Conservation (phyloP, 2,797 vertebrate species). For the Sebastes cheni region DNA sequence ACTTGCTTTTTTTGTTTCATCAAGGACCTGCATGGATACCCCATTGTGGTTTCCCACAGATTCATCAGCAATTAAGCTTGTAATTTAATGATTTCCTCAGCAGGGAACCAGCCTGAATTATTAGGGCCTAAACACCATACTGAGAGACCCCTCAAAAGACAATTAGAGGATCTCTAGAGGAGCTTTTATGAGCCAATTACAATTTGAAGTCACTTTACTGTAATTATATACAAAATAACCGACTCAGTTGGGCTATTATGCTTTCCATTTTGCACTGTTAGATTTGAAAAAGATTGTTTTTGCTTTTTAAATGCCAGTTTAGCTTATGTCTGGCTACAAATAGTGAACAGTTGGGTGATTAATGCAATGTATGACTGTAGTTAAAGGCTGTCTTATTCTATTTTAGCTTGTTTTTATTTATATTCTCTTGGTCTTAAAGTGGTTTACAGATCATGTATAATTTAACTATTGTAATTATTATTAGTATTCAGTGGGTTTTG, state of each 20-base stretch:
- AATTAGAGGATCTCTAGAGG: slow-evolving; percentile 45
- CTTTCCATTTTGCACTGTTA: neutral
- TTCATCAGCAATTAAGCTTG: slow-evolving; percentile 15
- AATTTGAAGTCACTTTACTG: slow-evolving; percentile 2
- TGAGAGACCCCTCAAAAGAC: slow-evolving; percentile 22
- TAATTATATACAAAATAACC: slow-evolving; percentile 10
- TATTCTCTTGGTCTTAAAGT: too few relatives aligned
- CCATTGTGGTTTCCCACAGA: slow-evolving; percentile 1
- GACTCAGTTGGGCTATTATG: neutral
- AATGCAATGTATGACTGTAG: neutral
- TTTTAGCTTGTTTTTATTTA: too few relatives aligned
- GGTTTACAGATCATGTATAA: too few relatives aligned
- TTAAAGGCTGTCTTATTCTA: neutral
- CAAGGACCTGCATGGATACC: neutral
- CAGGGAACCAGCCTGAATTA: slow-evolving; percentile 12
- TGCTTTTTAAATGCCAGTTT: neutral
- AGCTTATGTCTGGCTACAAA: neutral
- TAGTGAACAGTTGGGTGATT: neutral
- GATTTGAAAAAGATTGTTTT: neutral
- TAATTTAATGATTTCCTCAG: slow-evolving; percentile 38
- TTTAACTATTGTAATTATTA: too few relatives aligned
- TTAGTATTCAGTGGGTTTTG: too few relatives aligned
- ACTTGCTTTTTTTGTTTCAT: neutral
- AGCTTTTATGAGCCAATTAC: slow-evolving; percentile 2
- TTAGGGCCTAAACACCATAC: slow-evolving; percentile 16